These are phyloP conservation scores for Papilio dardanus DNA, from an alignment of 1,140 invertebrate genomes.

Conservation along the genomic window DNA sequence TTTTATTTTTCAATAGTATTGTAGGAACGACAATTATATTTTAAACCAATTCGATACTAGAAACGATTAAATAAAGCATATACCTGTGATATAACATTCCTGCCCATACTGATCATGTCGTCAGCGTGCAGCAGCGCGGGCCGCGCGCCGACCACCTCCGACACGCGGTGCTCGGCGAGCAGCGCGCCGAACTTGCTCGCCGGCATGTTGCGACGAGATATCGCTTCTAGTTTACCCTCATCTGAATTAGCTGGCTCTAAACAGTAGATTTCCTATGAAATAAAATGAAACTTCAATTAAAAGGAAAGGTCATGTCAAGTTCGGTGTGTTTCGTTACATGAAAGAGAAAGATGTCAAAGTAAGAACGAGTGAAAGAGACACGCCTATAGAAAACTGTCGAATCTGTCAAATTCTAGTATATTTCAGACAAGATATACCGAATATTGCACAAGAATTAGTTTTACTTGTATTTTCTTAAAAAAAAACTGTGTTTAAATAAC, in stretches of 20 bases:
- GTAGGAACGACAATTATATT: no score
- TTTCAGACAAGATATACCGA: no score
- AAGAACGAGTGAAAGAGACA: not conserved
- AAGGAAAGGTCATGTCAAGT: not conserved
- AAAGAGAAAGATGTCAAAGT: not conserved
- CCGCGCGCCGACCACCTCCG: conserved; percentile 47
- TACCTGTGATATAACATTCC: conserved; percentile 56
- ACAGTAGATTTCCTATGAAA: conserved; percentile 65
- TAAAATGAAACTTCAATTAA: not conserved
- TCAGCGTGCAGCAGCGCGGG: conserved; percentile 30
- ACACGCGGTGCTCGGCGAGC: conserved; percentile 57
- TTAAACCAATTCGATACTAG: no score
- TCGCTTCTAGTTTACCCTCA: conserved; percentile 54
- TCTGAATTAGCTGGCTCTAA: conserved; percentile 57
- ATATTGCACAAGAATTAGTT: not conserved
- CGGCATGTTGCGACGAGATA: conserved; percentile 59
- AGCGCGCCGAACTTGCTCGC: conserved; percentile 60
- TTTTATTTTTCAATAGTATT: no score
- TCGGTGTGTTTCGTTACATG: not conserved
- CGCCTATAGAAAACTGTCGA: not conserved
- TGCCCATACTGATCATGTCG: conserved; percentile 42
- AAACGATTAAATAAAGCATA: not conserved
- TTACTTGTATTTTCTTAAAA: not conserved
- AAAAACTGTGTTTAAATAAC: no score
- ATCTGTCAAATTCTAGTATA: not conserved